A percentile compares a stretch with the other conserved stretches of the same genome.
phyloP scores from a whole-genome alignment of 2,113 vertebrate species.

The Pachypanchax playfairii region DNA sequence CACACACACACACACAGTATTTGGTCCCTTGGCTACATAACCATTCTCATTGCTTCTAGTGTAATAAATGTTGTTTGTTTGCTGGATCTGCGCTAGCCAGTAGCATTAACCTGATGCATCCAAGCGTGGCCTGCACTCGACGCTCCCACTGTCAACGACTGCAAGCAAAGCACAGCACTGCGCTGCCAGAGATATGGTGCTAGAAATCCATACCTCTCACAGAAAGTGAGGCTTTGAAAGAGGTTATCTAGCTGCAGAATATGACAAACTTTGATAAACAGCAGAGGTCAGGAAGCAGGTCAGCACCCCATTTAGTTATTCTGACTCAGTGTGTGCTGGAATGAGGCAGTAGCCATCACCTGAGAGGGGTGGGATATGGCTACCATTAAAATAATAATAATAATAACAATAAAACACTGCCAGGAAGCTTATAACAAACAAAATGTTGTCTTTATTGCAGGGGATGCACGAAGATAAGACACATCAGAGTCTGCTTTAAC shows the following conservation, averaged over 20 bases:
- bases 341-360: conserved; percentile 33
- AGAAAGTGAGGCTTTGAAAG: conserved; percentile 27
- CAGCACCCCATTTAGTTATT: conserved; percentile 53
- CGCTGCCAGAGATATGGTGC: conserved; percentile 53
- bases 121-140: conserved; percentile 46
- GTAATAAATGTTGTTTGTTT: conserved; percentile 58
- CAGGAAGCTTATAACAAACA: conserved; percentile 58
- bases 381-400: background rate
- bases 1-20: conserved; percentile 5
- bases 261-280: conserved; percentile 60
- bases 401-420: conserved; percentile 5
- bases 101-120: conserved; percentile 61
- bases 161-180: conserved; percentile 50
- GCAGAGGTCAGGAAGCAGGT: conserved; percentile 42
- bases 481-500: conserved; percentile 57
- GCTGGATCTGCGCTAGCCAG: conserved; percentile 39
- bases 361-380: background rate
- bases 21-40: conserved; percentile 20
- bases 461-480: conserved; percentile 61
- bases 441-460: conserved; percentile 30
- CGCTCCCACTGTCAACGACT: conserved; percentile 58
- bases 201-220: conserved; percentile 60
- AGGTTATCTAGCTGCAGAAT: conserved; percentile 24
- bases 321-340: conserved; percentile 44
- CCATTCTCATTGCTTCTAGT: conserved; percentile 22